Base-by-base conservation (phyloP, 1,140 invertebrate genomes). In the Aphaenogaster ashmeadi region DNA sequence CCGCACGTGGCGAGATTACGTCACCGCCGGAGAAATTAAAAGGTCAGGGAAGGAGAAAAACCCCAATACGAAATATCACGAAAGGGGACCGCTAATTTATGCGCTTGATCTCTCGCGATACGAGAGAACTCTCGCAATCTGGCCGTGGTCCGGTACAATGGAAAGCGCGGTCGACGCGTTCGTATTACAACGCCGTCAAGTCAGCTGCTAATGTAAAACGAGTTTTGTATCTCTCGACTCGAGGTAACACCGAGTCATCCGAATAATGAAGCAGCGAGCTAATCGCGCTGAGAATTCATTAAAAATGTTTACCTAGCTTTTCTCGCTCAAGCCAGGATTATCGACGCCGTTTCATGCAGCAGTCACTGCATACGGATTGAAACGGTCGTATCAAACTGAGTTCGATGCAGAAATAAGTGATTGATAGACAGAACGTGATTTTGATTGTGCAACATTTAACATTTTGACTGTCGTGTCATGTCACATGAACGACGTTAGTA, bases 31-130 rank as follows among this genome's bases (percentile, higher is more conserved):
- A 50, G 41, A 74, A 84, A 75, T 84, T 84, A 33, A 84, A 84
- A 84, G 80, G 56, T 84, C 69, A 84, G n/a, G 6, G 54, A 84
- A 47, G 50, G 27, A 84, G 58, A 84, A 75, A 75, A 36, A n/a
- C 3, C 18, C 18, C 27, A 9, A 9, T 7, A n/a, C 36, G 36
- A 84, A 84, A 84, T 84, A 84, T 75, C 80, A 47, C 54, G 69
- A 60, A 58, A 69, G 38, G 2, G 33, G 11, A 27, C n/a, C 18
- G 18, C 21, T 62, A 74, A 84, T 80, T 67, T 80, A 80, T 75
- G 13, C 27, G 18, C 13, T 27, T n/a, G 80, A 13, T 75, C 44
- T n/a, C 13, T 71, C 66, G 64, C 79, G 66, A 36, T 66, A 36
- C 11, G 18, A 36, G 33, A 72, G 38, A 33, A 41, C 18, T 83